Conservation (phyloP, 2,888 invertebrate species). For the Formica aserva region DNA sequence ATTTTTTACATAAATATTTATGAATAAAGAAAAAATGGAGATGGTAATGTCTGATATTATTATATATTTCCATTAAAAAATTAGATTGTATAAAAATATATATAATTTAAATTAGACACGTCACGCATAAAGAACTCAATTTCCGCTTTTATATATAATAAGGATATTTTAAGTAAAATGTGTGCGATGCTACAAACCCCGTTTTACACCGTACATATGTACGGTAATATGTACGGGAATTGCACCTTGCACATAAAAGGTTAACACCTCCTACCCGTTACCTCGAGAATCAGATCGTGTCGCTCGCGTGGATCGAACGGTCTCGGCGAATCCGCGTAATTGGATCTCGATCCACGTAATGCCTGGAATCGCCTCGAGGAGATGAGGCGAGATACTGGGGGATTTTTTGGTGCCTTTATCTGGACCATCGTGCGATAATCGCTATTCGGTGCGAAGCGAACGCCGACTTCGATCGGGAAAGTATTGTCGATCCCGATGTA, state of each 20-base stretch:
- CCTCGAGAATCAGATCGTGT: slow-evolving; percentile 45
- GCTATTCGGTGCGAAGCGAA: slow-evolving; percentile 54
- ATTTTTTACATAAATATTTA: neutral
- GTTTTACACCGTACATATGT: neutral
- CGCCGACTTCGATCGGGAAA: slow-evolving; percentile 39
- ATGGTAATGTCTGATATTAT: neutral
- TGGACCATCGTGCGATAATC: slow-evolving; percentile 58
- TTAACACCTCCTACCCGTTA: slow-evolving; percentile 48
- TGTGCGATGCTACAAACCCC: neutral
- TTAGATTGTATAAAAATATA: neutral
- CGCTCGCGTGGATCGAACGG: slow-evolving; percentile 40
- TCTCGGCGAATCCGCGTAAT: slow-evolving; percentile 49
- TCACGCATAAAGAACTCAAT: neutral
- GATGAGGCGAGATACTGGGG: slow-evolving; percentile 38
- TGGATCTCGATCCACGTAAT: slow-evolving; percentile 59
- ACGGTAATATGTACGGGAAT: slow-evolving; percentile 21
- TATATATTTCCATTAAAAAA: neutral
- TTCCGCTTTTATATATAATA: neutral
- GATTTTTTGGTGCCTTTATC: slow-evolving; percentile 48
- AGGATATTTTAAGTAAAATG: neutral
- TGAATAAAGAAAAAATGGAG: neutral
- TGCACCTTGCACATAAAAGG: slow-evolving; percentile 52
- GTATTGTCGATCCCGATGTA: slow-evolving; percentile 32
- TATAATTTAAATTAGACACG: neutral
- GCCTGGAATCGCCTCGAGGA: slow-evolving; percentile 38